Base-by-base conservation (phyloP, 2,888 invertebrate genomes). In the Drosophila yooni region DNA sequence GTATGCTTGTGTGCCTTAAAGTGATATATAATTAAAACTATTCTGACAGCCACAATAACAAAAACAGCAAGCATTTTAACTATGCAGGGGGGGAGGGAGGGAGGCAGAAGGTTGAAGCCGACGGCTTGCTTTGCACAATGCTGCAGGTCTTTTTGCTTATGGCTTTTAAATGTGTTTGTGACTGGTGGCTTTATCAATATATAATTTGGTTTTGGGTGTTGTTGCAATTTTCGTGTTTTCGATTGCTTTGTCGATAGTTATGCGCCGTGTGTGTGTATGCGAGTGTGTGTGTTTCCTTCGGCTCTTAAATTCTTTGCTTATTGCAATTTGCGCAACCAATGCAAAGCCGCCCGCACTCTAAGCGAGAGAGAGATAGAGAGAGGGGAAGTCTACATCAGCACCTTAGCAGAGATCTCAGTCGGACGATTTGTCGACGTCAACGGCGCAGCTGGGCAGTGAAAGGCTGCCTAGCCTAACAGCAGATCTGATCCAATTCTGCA, bases 281-380 rank as follows among this genome's bases (percentile, higher is more conserved):
- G 54, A 63, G 61, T 65, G 51, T 69, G 75, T 85, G 38, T 76
- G 21, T 79, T 72, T 83, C 89, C 81, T 83, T 77, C 59, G 79
- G 76, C 76, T 83, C 59, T 31, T 75, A 77, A 89, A 87, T 87
- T 88, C 88, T 89, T 89, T 87, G 88, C 69, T 84, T 77, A 52
- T 66, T 87, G 85, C 75, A 80, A 89, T 87, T 87, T 87, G 89
- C 91, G 87, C 91, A 87, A 87, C 36, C 81, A 76, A 90, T 86
- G 71, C 74, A 38, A 56, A 38, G 60, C 59, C 76, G 74, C 83
- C 71, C 62, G 70, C 63, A 57, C 69, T 50, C 62, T 54, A 40
- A n/a, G 21, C 29, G n/a, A 7, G 5, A 13, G 29, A 29, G 13
- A 38, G 29, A n/a, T 27, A n/a, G 29, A 11, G 56, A 40, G 56